phyloP scores from a whole-genome alignment of 2,113 vertebrate species.

The Gorilla gorilla region DNA sequence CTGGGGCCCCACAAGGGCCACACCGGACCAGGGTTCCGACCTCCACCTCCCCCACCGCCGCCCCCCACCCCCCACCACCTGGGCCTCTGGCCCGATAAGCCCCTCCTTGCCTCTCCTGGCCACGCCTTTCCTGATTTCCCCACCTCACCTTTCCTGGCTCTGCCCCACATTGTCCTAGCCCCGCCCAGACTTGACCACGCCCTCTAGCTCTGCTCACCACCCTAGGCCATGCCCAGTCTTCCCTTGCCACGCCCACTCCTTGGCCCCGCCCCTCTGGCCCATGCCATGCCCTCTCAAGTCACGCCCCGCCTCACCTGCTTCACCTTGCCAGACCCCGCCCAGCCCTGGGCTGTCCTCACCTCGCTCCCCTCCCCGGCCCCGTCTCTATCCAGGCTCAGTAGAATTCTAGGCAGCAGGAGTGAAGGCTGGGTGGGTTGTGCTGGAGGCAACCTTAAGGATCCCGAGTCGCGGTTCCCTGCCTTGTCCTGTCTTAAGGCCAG shows the following conservation, averaged over 20 bases:
- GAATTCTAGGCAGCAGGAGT: rapidly evolving
- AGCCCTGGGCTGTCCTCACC: too few species aligned
- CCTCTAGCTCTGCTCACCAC: too few species aligned
- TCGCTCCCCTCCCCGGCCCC: background rate
- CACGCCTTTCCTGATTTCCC: rapidly evolving
- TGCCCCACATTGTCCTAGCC: background rate
- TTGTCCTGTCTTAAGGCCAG: too few species aligned
- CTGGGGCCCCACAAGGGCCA: background rate
- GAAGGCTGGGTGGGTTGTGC: rapidly evolving
- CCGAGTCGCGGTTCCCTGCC: background rate
- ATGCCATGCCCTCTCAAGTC: background rate
- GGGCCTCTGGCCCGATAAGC: rapidly evolving
- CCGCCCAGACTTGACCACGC: background rate
- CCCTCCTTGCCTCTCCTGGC: background rate
- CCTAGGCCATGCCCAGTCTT: too few species aligned
- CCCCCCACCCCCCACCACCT: background rate
- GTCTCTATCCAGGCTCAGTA: background rate
- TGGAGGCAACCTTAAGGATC: background rate
- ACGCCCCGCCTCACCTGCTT: background rate
- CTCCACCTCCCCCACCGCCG: too few species aligned
- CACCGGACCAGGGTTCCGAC: background rate
- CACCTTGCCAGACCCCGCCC: background rate
- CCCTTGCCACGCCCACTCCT: background rate
- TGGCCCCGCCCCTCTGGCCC: too few species aligned
- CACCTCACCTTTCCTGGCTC: rapidly evolving